Evolutionary conservation across 2,888 invertebrate species (phyloP).

Genomic region (Acutogordius australiensis): DNA sequence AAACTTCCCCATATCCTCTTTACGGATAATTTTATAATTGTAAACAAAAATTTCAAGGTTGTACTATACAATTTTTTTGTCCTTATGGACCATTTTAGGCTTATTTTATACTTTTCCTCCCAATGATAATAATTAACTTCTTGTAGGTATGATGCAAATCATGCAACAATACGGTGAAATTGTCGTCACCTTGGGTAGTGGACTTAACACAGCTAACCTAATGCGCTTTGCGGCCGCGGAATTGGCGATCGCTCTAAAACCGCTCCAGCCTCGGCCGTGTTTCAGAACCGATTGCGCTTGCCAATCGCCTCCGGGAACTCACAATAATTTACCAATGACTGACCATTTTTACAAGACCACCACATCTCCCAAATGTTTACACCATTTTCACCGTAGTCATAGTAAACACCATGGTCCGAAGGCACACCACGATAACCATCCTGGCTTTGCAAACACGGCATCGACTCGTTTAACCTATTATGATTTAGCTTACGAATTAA

Average conservation of each 20-base stretch:
- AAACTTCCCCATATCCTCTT: not conserved
- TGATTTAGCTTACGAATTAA: not conserved
- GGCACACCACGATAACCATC: not conserved
- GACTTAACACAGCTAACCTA: not conserved
- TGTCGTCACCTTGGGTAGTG: not conserved
- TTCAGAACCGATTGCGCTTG: not conserved
- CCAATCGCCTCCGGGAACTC: not conserved
- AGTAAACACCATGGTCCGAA: no score
- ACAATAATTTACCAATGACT: no score
- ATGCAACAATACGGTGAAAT: not conserved
- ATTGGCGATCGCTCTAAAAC: not conserved
- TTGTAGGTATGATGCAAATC: not conserved
- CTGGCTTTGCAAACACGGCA: not conserved
- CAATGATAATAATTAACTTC: not conserved
- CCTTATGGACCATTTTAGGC: no score
- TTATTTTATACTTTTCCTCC: no score
- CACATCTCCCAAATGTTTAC: no score
- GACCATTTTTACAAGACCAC: no score
- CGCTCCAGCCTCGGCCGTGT: not conserved
- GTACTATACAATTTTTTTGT: no score
- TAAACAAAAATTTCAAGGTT: no score
- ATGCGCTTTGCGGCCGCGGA: not conserved
- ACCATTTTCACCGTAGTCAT: no score
- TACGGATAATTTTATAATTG: not conserved
- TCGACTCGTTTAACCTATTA: not conserved